Evolutionary conservation across 2,888 invertebrate genomes (phyloP), one percentile per base, ranked within the genome.

Genomic region (Ptilodon capucinus): DNA sequence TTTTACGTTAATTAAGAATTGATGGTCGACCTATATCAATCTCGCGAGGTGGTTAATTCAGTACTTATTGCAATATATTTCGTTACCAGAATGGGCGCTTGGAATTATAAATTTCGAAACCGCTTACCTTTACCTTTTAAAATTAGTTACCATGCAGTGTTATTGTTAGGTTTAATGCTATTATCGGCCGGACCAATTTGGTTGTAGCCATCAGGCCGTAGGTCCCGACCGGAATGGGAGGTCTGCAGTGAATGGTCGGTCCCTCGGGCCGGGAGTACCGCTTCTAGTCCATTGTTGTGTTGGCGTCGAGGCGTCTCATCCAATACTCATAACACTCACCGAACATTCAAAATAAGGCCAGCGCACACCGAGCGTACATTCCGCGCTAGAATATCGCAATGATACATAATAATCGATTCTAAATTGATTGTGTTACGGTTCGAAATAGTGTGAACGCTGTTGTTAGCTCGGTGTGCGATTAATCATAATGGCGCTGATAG

Each of bases 231-330:
- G 4, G n/a, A 3, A n/a, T 9, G 7, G 4, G 7, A 9, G 2
- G 5, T 23, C 8, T 23, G 7, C 7, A 9, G 6, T 4, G 2
- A 5, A 34, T 17, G 17, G 35, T 17, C 14, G 35, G 35, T 35
- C 17, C 35, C 9, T 17, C 6, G 8, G 18, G 13, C 35, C 35
- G 11, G 36, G 9, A 1, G 25, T 25, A 7, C 9, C 40, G 79
- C 76, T 74, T 81, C 82, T 84, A 82, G 85, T 85, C 84, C 71
- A 66, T 67, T 66, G 79, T 75, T 69, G 76, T 77, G 74, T 74
- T 57, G 51, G n/a, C 36, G 42, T 54, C 57, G 57, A 52, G 51
- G 58, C 64, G 64, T 66, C 65, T 64, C 72, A 58, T 67, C 64
- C 74, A 80, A 80, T 80, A 81, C 81, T 81, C 81, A 80, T 65